Base-by-base conservation (phyloP, 1,140 invertebrate genomes). In the Drosophila sulfurigaster region DNA sequence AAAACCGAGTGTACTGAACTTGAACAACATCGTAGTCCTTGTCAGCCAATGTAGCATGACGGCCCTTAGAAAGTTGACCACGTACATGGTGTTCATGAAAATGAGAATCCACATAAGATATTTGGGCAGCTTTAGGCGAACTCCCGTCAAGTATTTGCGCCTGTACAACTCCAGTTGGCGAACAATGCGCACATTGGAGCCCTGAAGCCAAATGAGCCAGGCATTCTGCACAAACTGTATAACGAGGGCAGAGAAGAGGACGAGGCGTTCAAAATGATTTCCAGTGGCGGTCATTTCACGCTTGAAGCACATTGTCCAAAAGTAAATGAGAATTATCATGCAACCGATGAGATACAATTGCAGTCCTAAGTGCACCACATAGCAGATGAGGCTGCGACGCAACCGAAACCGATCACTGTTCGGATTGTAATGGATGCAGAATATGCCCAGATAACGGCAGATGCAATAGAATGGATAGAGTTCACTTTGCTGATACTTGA, bases 151-250 rank as follows among this genome's bases (percentile, higher is more conserved):
- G 13, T 90, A 75, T 13, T 48, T 71, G 0, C 79, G 15, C 11
- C 73, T 72, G 41, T 63, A 90, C 0, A 65, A 11, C 48, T 89
- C 85, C 38, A 89, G 38, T 20, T 79, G 62, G 0, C 69, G 66
- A 1, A 89, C 81, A 1, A 89, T 81, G 6, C 72, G 75, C 1
- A 89, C 41, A 35, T 89, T 86, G 0, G 66, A 62, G 0, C 56
- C 38, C n/a, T 90, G 85, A 1, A 90, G 58, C 65, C 71, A 69
- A 1, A 86, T 69, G 0, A 90, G 66, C 85, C 85, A 89, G 13
- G 78, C 68, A 49, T 81, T 89, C 52, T 89, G 86, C n/a, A 86
- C 7, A 3, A 89, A 62, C 6, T 86, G 81, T 25, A 81, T 79
- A 5, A 52, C 15, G 7, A 90, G 28, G 3, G 75, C 81, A 8